Conservation (phyloP, 2,888 invertebrate genomes). For the Pegoplata infirma region DNA sequence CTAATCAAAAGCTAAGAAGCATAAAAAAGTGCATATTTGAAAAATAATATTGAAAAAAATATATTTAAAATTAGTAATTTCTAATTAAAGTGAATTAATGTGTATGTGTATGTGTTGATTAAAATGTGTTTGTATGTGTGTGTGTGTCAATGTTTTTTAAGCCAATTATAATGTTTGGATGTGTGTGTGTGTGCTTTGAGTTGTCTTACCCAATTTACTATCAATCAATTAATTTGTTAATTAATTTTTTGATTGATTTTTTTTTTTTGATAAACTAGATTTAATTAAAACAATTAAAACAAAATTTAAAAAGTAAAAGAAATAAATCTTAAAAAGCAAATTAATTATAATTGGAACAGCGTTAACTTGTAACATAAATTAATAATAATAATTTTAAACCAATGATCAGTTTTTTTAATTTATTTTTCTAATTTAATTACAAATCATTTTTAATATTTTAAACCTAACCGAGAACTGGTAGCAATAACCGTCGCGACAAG, state of each 20-base stretch:
- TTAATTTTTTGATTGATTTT: conserved; percentile 16
- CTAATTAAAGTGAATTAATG: conserved; percentile 32
- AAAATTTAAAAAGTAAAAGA: conserved; percentile 2
- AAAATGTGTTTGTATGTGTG: neutral
- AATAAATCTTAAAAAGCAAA: conserved; percentile 1
- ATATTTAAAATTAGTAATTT: conserved; percentile 5
- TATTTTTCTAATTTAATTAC: too few species aligned
- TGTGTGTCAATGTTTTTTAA: conserved; percentile 6
- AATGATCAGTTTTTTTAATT: neutral
- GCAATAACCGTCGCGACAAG: too few species aligned
- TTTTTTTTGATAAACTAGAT: neutral
- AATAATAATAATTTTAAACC: neutral
- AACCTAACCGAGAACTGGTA: too few species aligned
- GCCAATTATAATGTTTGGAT: conserved; percentile 31
- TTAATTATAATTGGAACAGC: neutral
- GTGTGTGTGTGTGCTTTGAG: neutral
- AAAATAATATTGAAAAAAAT: conserved; percentile 22
- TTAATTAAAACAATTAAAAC: neutral
- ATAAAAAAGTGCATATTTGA: conserved; percentile 31
- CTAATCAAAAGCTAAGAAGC: conserved; percentile 24
- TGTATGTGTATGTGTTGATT: neutral
- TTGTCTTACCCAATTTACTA: conserved; percentile 7
- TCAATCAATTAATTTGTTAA: conserved; percentile 11
- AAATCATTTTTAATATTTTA: too few species aligned
- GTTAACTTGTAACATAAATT: neutral